Evolutionary conservation across 1,140 invertebrate genomes (phyloP), one percentile per base, ranked within the genome.

Genomic region (Augochlora pura): DNA sequence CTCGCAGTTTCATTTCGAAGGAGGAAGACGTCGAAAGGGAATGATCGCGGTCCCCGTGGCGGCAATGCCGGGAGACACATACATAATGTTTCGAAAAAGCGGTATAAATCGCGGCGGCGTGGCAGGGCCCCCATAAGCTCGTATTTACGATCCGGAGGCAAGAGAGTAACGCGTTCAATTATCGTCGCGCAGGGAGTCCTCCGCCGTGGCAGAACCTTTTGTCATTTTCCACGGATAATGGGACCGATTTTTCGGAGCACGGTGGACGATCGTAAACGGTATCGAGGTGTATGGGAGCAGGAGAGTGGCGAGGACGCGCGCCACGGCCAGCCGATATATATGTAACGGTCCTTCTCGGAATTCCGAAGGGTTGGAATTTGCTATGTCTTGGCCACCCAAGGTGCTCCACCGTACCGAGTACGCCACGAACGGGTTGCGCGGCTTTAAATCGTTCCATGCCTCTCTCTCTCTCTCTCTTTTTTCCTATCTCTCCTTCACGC

Each of bases 341-440:
- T 81, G 83, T 85, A 84, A 85, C 72, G 82, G 67, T 62, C 82
- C 49, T 85, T 84, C 83, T 84, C 66, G 82, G 83, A 85, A 84
- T 75, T 80, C 79, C 68, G 73, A 63, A 72, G 69, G 83, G 60
- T 69, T 81, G 84, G 84, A 85, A 84, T 85, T 85, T 60, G 83
- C 25, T 68, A 67, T 86, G 80, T 85, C 77, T 70, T 75, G 84
- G 21, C 84, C 84, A 86, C 84, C 84, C 84, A 86, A 82, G 83
- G 60, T 60, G 78, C 68, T 75, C 59, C 67, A 72, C 71, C 66
- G 71, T 42, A 67, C 60, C 70, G 59, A 46, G 66, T 78, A 62
- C 21, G 67, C 59, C 54, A 32, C 68, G 73, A 67, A 73, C 73
- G 82, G 54, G 64, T 84, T 72, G 78, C 70, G 63, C 60, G 39